These are phyloP conservation scores for Chrysocyon brachyurus DNA, from an alignment of 2,797 vertebrate species.

Conservation along the genomic window DNA sequence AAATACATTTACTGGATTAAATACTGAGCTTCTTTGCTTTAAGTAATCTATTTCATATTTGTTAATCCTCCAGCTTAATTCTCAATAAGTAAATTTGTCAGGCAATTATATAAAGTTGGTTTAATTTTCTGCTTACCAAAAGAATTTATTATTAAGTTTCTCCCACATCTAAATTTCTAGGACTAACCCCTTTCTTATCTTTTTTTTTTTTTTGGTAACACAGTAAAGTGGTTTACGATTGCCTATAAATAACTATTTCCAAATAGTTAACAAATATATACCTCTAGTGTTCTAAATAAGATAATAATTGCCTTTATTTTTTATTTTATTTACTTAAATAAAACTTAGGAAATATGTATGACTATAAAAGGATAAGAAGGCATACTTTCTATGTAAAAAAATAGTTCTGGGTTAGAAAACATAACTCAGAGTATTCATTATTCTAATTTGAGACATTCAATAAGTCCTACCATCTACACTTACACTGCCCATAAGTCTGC, in stretches of 20 bases:
- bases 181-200: constrained; percentile 23
- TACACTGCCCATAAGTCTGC: not conserved
- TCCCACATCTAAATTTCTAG: constrained; percentile 61
- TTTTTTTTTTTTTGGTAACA: constrained; percentile 22
- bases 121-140: constrained; percentile 80
- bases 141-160: constrained; percentile 61
- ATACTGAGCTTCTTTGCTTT: constrained; percentile 80
- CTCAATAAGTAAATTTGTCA: constrained; percentile 78
- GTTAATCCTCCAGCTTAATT: constrained; percentile 82
- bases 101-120: constrained; percentile 74
- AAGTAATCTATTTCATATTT: constrained; percentile 82
- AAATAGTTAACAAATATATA: not conserved
- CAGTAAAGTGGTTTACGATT: constrained; percentile 20
- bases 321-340: constrained; percentile 5
- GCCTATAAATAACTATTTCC: not conserved
- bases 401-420: not conserved
- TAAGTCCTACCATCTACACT: not conserved
- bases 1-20: constrained; percentile 85
- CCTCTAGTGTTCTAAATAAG: constrained; percentile 23
- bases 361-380: not conserved
- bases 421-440: not conserved
- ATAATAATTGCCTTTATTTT: not conserved
- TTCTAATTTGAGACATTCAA: constrained; percentile 41
- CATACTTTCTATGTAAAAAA: not conserved
- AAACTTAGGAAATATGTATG: not conserved